Conservation (phyloP, 1,140 invertebrate genomes). For the Eufriesea mexicana region DNA sequence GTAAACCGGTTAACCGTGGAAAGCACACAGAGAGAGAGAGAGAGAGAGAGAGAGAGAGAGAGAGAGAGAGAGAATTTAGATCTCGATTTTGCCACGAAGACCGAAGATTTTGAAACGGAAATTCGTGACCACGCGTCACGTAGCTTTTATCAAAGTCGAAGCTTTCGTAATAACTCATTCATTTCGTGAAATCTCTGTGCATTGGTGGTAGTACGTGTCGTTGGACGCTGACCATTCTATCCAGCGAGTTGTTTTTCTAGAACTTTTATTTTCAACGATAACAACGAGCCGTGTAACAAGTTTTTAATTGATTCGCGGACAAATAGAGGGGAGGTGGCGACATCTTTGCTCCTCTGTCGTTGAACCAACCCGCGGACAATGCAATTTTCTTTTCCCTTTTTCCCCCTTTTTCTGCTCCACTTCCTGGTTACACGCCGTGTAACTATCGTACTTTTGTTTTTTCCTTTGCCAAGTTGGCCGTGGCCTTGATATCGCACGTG, state of each 20-base stretch:
- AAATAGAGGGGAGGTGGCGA: background rate
- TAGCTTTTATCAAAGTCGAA: constrained; percentile 14
- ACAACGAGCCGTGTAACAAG: background rate
- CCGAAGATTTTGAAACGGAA: constrained; percentile 14
- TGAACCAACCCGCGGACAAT: too few relatives aligned
- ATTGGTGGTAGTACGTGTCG: constrained; percentile 13
- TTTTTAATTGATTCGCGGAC: background rate
- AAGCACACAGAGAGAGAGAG: too few relatives aligned
- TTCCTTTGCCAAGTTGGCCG: constrained; percentile 7
- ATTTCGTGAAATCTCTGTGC: constrained; percentile 7
- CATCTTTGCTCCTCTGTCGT: background rate
- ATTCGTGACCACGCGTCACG: background rate
- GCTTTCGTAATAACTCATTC: constrained; percentile 42
- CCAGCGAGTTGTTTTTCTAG: constrained; percentile 31
- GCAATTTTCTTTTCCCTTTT: background rate
- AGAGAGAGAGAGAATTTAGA: too few relatives aligned
- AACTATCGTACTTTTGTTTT: constrained; percentile 26
- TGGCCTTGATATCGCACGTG: constrained; percentile 55
- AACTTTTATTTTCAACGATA: background rate
- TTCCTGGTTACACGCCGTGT: background rate
- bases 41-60: too few relatives aligned
- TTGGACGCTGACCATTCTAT: constrained; percentile 6
- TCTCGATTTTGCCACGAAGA: background rate
- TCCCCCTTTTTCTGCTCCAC: background rate
- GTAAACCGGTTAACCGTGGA: background rate